These are phyloP conservation scores for Indicator maculatus DNA, from an alignment of 2,113 vertebrate genomes.

Conservation along the genomic window DNA sequence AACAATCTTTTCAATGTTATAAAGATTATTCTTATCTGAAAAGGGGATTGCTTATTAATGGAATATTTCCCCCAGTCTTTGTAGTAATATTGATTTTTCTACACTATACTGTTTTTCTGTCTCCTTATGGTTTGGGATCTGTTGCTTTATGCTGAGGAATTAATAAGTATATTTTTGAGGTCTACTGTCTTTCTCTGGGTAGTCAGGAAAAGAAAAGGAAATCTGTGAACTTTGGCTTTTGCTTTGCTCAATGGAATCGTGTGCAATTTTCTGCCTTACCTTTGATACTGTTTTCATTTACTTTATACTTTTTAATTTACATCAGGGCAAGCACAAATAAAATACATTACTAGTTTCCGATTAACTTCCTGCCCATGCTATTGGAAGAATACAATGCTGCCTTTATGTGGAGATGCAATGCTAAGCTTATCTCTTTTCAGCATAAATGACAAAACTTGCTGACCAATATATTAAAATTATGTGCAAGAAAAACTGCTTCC, in stretches of 20 bases:
- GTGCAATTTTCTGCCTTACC: background rate
- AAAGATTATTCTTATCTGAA: background rate
- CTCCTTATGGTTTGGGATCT: background rate
- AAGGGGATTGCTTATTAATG: background rate
- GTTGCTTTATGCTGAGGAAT: background rate
- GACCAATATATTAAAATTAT: background rate
- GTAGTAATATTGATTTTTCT: background rate
- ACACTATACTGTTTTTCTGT: background rate
- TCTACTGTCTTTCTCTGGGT: background rate
- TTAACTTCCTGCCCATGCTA: slow-evolving; percentile 9
- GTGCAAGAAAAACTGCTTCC: background rate
- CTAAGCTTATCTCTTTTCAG: slow-evolving; percentile 2
- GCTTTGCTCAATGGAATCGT: background rate
- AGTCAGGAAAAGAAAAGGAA: background rate
- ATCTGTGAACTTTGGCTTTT: background rate
- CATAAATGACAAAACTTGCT: slow-evolving; percentile 40
- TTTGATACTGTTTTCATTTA: slow-evolving; percentile 33
- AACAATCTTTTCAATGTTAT: background rate
- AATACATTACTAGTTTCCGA: slow-evolving; percentile 25
- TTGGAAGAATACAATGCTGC: background rate
- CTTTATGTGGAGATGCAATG: background rate
- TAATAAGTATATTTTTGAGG: background rate
- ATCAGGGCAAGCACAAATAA: slow-evolving; percentile 12
- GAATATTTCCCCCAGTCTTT: background rate
- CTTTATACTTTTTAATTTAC: slow-evolving; percentile 45